Evolutionary conservation across 2,113 vertebrate species (phyloP).

Genomic region (Clupea harengus): DNA sequence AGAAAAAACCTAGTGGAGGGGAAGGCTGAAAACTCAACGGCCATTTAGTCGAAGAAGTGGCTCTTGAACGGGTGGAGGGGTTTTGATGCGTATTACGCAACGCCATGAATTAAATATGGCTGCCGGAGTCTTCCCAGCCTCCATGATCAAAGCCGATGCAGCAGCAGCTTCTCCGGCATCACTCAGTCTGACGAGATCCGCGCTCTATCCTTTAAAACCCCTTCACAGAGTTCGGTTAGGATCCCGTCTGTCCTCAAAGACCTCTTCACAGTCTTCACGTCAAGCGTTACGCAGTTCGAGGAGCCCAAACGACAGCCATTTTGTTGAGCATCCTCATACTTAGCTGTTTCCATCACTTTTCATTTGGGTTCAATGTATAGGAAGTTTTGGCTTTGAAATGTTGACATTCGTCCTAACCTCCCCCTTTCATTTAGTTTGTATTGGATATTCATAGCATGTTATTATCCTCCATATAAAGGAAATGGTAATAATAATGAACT

Average conservation of each 20-base stretch:
- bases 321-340: too few relatives aligned
- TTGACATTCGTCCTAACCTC: too few relatives aligned
- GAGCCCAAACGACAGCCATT: too few relatives aligned
- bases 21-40: not conserved
- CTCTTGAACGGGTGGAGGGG: constrained; percentile 19
- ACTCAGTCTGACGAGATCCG: not conserved
- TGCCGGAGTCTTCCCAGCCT: constrained; percentile 40
- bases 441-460: not conserved
- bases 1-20: constrained; percentile 23
- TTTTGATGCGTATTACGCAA: constrained; percentile 60
- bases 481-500: not conserved
- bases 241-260: not conserved
- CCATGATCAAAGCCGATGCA: constrained; percentile 61
- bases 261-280: not conserved
- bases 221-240: not conserved
- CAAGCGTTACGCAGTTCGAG: not conserved
- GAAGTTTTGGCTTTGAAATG: too few relatives aligned
- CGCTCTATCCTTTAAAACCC: not conserved
- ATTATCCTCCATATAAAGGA: not conserved
- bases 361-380: too few relatives aligned
- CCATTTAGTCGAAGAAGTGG: not conserved
- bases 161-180: constrained; percentile 18
- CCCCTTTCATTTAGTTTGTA: too few relatives aligned
- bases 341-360: too few relatives aligned
- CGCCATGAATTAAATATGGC: constrained; percentile 68